These are phyloP conservation scores for Cyprinus carpio DNA, from an alignment of 2,113 vertebrate genomes.

Conservation along the genomic window DNA sequence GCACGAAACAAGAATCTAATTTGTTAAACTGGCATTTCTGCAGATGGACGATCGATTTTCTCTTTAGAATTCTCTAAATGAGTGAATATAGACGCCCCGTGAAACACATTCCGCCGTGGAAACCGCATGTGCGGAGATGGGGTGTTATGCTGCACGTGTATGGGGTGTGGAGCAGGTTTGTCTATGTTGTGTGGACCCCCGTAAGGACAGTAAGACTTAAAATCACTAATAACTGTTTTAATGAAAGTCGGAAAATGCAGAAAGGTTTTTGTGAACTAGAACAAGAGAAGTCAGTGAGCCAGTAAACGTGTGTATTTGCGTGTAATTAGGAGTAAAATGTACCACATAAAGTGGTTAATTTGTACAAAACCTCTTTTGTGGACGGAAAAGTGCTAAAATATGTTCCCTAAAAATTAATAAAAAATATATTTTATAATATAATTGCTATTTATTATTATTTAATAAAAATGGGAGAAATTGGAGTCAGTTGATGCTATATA, in stretches of 20 bases:
- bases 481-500: too few relatives aligned
- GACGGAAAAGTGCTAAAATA: too few relatives aligned
- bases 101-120: slow-evolving; percentile 78
- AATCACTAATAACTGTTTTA: neutral
- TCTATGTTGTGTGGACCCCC: neutral
- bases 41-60: slow-evolving; percentile 97
- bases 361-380: neutral
- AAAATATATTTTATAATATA: too few relatives aligned
- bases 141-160: neutral
- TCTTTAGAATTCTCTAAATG: slow-evolving; percentile 96
- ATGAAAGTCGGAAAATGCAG: too few relatives aligned
- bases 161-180: neutral
- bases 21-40: slow-evolving; percentile 94
- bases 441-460: too few relatives aligned
- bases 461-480: too few relatives aligned
- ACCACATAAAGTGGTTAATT: too few relatives aligned
- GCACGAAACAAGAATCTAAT: slow-evolving; percentile 95
- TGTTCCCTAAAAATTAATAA: too few relatives aligned
- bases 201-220: neutral
- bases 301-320: neutral
- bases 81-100: slow-evolving; percentile 86
- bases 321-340: neutral
- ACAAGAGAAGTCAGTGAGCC: neutral
- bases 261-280: too few relatives aligned
- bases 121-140: too few relatives aligned